These are phyloP conservation scores for Zosterops pallidus DNA, from an alignment of 2,113 vertebrate genomes.

Conservation along the genomic window DNA sequence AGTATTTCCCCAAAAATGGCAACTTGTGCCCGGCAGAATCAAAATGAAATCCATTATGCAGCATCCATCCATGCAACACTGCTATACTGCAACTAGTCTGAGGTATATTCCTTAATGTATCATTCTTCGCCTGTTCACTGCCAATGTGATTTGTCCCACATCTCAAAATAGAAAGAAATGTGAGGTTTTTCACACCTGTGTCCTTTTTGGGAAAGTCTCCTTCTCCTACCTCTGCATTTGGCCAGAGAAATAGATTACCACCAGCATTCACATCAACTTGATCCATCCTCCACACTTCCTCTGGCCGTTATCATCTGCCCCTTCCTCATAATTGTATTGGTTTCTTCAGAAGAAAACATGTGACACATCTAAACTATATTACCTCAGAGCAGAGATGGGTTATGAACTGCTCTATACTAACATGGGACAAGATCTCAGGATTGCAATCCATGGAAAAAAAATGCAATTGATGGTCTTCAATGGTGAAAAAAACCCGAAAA, in stretches of 20 bases:
- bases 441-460: neutral
- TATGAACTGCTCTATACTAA: neutral
- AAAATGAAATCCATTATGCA: neutral
- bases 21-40: neutral
- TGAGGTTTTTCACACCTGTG: neutral
- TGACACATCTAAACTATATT: neutral
- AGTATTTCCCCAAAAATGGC: neutral
- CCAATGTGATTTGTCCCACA: neutral
- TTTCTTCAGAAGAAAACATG: neutral
- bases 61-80: neutral
- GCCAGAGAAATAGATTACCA: neutral
- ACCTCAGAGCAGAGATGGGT: neutral
- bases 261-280: neutral
- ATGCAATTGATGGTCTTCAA: neutral
- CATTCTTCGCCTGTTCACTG: accelerated
- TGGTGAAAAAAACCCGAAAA: neutral
- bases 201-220: neutral
- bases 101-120: neutral
- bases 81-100: neutral
- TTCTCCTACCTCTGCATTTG: neutral
- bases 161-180: neutral
- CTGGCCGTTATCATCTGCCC: accelerated
- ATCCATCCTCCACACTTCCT: neutral
- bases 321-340: neutral
- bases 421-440: neutral